Conservation (phyloP, 2,888 invertebrate species). For the Lysandra coridon region DNA sequence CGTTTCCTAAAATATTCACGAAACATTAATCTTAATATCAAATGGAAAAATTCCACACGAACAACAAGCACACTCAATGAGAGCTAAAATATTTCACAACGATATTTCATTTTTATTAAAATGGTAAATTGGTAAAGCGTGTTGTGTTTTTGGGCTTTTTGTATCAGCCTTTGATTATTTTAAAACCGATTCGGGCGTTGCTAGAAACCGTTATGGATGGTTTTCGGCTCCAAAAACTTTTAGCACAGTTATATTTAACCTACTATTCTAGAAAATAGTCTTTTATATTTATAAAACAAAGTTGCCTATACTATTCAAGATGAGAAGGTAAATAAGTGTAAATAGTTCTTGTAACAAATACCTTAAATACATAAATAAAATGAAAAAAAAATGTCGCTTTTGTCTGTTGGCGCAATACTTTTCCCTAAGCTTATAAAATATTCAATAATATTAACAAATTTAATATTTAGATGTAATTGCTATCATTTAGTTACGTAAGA, state of each 20-base stretch:
- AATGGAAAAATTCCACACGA: conserved; percentile 1
- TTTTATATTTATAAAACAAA: too few relatives aligned
- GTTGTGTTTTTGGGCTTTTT: neutral
- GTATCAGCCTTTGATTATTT: conserved; percentile 1
- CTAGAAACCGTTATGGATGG: neutral
- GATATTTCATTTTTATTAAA: conserved; percentile 21
- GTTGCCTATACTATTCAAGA: too few relatives aligned
- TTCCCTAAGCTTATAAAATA: neutral
- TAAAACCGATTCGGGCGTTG: neutral
- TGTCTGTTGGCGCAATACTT: neutral
- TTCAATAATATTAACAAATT: neutral
- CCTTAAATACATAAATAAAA: too few relatives aligned
- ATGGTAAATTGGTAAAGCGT: conserved; percentile 3
- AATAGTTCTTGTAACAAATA: too few relatives aligned
- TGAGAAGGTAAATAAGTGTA: too few relatives aligned
- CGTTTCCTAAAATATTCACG: neutral
- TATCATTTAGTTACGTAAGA: neutral
- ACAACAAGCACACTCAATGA: conserved; percentile 1
- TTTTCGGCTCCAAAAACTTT: neutral
- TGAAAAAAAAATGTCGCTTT: too few relatives aligned
- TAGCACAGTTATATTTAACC: neutral
- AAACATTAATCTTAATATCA: conserved; percentile 13
- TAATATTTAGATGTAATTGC: neutral
- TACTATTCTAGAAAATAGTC: too few relatives aligned
- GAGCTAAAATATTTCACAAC: conserved; percentile 1